Percentiles rank a stretch among this genome's conserved stretches.
Evolutionary conservation across 30 jellyfish, hydroid and myxozoan genomes (phyloP).

Genomic region (Catostylus mosaicus): DNA sequence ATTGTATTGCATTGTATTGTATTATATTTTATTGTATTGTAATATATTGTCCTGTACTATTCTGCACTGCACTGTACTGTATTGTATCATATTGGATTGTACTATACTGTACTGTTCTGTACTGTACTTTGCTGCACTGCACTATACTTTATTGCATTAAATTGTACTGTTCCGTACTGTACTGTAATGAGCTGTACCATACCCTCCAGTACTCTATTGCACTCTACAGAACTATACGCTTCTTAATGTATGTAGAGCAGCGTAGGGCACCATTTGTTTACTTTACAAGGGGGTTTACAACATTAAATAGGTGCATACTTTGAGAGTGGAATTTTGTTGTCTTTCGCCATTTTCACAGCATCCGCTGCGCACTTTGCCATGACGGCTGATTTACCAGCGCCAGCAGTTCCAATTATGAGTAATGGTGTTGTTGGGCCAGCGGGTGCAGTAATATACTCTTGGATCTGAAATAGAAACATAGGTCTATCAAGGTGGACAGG

Average conservation of each 20-base stretch:
- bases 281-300: too few species aligned
- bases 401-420: slow-evolving; percentile 94
- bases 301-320: slow-evolving; percentile 37
- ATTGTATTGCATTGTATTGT: background rate
- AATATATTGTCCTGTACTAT: background rate
- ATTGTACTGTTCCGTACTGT: too few species aligned
- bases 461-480: slow-evolving; percentile 33
- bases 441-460: slow-evolving; percentile 43
- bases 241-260: too few species aligned
- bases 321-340: slow-evolving; percentile 60
- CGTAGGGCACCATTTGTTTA: too few species aligned
- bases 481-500: too few species aligned
- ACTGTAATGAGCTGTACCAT: too few species aligned
- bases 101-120: too few species aligned
- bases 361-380: slow-evolving; percentile 98
- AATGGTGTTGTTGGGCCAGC: slow-evolving; percentile 69
- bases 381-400: slow-evolving; percentile 98
- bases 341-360: slow-evolving; percentile 69
- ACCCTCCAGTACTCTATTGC: background rate
- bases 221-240: background rate
- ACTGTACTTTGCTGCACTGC: too few species aligned
- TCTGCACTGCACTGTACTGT: background rate
- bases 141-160: too few species aligned
- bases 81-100: too few species aligned
- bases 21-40: background rate